phyloP scores from a whole-genome alignment of 2,113 vertebrate species.

The Ciconia stormi region DNA sequence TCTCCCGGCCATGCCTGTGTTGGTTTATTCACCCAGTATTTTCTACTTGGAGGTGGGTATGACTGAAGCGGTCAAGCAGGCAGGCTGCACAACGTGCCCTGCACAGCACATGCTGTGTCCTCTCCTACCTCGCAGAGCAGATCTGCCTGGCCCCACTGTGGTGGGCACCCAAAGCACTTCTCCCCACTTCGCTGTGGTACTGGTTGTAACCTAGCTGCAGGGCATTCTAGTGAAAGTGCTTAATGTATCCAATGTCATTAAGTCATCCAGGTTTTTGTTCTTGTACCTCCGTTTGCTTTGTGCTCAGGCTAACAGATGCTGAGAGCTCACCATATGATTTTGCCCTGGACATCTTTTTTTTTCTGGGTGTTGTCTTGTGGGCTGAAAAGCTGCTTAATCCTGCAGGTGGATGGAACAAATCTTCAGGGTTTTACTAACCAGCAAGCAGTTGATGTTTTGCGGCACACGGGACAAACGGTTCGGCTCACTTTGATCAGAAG shows the following conservation, averaged over 20 bases:
- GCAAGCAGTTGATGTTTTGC: conserved; percentile 92
- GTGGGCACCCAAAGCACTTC: background rate
- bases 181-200: background rate
- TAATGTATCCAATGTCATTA: background rate
- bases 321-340: background rate
- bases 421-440: conserved; percentile 97
- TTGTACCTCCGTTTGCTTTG: background rate
- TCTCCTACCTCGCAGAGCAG: background rate
- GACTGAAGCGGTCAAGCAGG: background rate
- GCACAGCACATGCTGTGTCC: fast-evolving
- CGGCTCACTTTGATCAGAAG: conserved; percentile 86
- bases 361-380: background rate
- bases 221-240: background rate
- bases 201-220: background rate
- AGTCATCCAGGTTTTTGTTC: background rate
- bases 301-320: background rate
- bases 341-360: background rate
- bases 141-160: fast-evolving
- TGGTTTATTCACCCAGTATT: background rate
- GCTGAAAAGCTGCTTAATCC: conserved; percentile 26
- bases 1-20: background rate
- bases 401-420: conserved; percentile 91
- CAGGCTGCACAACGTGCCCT: fast-evolving
- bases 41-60: fast-evolving
- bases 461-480: conserved; percentile 90